Conservation (phyloP, 2,888 invertebrate species). For the Torymus tubicola region DNA sequence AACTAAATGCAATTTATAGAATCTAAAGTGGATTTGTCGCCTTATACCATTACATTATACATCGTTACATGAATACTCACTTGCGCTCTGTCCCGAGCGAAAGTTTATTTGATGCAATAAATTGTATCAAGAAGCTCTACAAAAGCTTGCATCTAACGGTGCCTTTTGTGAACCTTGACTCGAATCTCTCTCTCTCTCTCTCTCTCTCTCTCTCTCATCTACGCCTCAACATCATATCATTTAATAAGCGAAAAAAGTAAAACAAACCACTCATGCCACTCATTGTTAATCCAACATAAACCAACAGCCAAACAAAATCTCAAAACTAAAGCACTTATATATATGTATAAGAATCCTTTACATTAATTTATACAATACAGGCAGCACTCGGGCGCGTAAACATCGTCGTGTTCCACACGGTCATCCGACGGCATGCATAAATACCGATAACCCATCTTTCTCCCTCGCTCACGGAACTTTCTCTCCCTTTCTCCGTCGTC, state of each 20-base stretch:
- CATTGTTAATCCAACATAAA: too few relatives aligned
- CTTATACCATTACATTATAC: too few relatives aligned
- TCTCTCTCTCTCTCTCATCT: conserved; percentile 9
- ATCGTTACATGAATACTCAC: background rate
- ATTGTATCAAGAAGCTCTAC: conserved; percentile 35
- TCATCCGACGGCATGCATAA: too few relatives aligned
- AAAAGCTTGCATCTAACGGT: background rate
- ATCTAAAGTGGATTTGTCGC: background rate
- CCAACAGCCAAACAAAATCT: too few relatives aligned
- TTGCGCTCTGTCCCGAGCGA: background rate
- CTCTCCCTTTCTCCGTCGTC: conserved; percentile 14
- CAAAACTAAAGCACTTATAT: too few relatives aligned
- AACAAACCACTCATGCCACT: too few relatives aligned
- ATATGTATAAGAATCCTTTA: too few relatives aligned
- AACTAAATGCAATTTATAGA: background rate
- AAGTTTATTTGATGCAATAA: conserved; percentile 21
- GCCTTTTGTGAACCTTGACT: conserved; percentile 33
- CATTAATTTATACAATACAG: too few relatives aligned
- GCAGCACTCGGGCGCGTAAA: too few relatives aligned
- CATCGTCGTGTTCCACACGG: too few relatives aligned
- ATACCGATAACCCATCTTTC: too few relatives aligned
- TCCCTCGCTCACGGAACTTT: background rate
- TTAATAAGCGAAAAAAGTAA: too few relatives aligned
- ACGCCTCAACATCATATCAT: background rate
- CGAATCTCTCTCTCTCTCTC: conserved; percentile 11